Base-by-base conservation (phyloP, 2,888 invertebrate genomes). In the Keiferia lycopersicella region DNA sequence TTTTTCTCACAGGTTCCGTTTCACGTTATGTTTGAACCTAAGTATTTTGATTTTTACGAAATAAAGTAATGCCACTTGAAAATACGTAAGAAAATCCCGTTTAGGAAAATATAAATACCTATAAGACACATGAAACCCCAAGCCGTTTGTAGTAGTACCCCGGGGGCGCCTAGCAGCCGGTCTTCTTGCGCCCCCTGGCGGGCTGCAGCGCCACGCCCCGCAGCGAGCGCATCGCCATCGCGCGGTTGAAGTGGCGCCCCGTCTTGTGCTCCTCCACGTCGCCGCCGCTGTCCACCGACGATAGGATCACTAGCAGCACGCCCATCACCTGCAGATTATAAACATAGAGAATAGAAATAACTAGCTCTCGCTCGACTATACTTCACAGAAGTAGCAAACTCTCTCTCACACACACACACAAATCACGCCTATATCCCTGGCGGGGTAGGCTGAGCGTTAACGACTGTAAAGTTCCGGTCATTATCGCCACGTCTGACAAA, bases 181-280 rank as follows among this genome's bases (percentile, higher is more conserved):
- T 86, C 81, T 92, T 92, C 77, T 90, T 92, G 20, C 91, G 82
- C 0, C 87, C 83, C 45, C 90, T 78, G 4, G 87, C 71, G 62
- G 83, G 84, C 6, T 87, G 79, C 10, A 93, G 73, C 22, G 90
- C 73, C 58, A 93, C 91, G 56, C 94, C 94, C 57, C 94, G 93
- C 53, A 97, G 91, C 61, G 96, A 96, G 14, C 96, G 93, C 96
- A 97, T 97, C 16, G 97, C 96, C 95, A 97, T 96, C 14, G 97
- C 96, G 73, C 97, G 93, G 88, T 97, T 97, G 86, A 97, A 97
- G 81, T 97, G 96, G 39, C 97, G 94, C 74, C 96, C 96, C 7
- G 95, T 94, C 81, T 95, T 95, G 74, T 93, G 92, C 69, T 94
- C 94, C 65, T 88, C 93, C 14, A 79, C 85, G 56, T 92, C 94